Evolutionary conservation across 2,113 vertebrate species (phyloP).

Genomic region (Pholis gunnellus): DNA sequence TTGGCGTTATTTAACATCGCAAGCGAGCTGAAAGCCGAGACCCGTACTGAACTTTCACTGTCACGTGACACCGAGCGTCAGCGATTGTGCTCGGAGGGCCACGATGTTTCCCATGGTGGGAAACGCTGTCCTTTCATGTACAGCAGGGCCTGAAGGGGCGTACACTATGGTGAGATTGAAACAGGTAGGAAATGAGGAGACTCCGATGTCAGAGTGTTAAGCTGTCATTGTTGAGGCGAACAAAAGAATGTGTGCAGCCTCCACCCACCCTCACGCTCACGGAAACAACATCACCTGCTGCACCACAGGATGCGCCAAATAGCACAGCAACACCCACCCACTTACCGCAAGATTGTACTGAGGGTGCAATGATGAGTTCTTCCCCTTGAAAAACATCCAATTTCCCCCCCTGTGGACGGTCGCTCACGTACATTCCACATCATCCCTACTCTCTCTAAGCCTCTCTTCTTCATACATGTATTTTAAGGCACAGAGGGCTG

Average conservation of each 20-base stretch:
- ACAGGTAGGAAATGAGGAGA: constrained; percentile 41
- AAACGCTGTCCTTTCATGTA: constrained; percentile 34
- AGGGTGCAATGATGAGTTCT: neutral
- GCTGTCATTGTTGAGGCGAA: constrained; percentile 52
- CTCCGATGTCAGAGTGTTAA: constrained; percentile 60
- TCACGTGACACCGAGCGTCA: constrained; percentile 51
- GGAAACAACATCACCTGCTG: constrained; percentile 59
- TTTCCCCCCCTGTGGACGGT: neutral
- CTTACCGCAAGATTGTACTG: constrained; percentile 16
- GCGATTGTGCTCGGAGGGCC: constrained; percentile 43
- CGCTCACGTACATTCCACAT: constrained; percentile 15
- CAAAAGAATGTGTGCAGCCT: constrained; percentile 63
- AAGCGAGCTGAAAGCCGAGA: constrained; percentile 23
- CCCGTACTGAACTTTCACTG: constrained; percentile 21
- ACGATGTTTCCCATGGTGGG: constrained; percentile 14
- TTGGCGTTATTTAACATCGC: constrained; percentile 33
- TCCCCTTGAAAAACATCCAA: neutral
- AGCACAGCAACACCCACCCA: constrained; percentile 15
- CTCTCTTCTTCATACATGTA: constrained; percentile 30
- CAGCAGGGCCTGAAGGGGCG: constrained; percentile 23
- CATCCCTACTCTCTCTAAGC: neutral
- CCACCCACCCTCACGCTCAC: constrained; percentile 23
- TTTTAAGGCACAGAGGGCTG: constrained; percentile 25
- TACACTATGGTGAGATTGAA: constrained; percentile 33
- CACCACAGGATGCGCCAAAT: constrained; percentile 32